Percentiles rank a stretch among this genome's conserved stretches.
Conservation (phyloP, 2,888 invertebrate species). For the Agrypnus murinus region DNA sequence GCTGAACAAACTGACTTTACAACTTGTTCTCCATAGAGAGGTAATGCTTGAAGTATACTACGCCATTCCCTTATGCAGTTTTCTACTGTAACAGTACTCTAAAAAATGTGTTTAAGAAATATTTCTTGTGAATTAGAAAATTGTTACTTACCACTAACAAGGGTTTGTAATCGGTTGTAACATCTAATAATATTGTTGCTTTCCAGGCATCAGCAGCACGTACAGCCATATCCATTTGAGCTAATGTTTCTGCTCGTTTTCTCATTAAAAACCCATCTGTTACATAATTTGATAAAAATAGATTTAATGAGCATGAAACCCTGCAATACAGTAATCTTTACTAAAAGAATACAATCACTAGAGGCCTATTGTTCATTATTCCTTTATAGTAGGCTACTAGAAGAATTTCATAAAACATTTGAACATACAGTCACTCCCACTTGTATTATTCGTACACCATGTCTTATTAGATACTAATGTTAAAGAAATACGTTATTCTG, state of each 20-base stretch:
- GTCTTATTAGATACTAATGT: too few species aligned
- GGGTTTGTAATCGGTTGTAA: slow-evolving; percentile 79
- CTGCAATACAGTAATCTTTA: slow-evolving; percentile 67
- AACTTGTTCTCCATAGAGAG: slow-evolving; percentile 84
- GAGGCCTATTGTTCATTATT: too few species aligned
- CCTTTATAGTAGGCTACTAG: too few species aligned
- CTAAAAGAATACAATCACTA: too few species aligned
- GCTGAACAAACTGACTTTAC: slow-evolving; percentile 82
- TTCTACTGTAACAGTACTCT: slow-evolving; percentile 84
- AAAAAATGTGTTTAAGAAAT: slow-evolving; percentile 51
- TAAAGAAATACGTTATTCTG: too few species aligned
- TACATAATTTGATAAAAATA: slow-evolving; percentile 90
- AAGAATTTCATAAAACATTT: too few species aligned
- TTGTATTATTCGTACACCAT: too few species aligned
- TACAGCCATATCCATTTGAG: slow-evolving; percentile 81
- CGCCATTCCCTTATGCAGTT: slow-evolving; percentile 80
- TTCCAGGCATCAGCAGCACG: slow-evolving; percentile 88
- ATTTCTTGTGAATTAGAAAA: slow-evolving; percentile 3
- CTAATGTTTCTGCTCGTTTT: slow-evolving; percentile 78
- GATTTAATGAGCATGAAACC: slow-evolving; percentile 84
- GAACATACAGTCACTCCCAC: too few species aligned
- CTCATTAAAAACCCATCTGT: slow-evolving; percentile 90
- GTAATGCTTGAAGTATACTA: slow-evolving; percentile 80
- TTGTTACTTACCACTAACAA: slow-evolving; percentile 74
- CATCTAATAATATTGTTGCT: slow-evolving; percentile 81